Base-by-base conservation (phyloP, 2,797 vertebrate species). In the Aulostomus chinensis region DNA sequence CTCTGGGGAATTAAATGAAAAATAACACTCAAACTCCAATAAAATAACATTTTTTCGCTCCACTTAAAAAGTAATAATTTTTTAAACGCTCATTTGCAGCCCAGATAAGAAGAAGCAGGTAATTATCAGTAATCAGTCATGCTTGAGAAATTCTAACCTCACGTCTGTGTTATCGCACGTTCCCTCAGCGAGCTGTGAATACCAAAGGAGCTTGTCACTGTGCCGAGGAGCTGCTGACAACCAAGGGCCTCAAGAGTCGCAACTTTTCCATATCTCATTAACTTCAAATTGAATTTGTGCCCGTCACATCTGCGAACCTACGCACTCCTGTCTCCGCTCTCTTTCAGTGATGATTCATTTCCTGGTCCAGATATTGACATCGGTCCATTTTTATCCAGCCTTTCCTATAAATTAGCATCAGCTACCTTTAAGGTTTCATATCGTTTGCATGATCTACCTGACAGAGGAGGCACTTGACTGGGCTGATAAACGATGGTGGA, bases 401-500 rank as follows among this genome's bases (percentile, higher is more conserved):
- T 26, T 30, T 17, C 66, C 15, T 25, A 20, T 57, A 42, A 26
- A 74, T 56, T 36, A 63, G 56, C 58, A 62, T 35, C 40, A 28
- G 24, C 34, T 16, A 48, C 53, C 24, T 25, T 53, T 37, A 36
- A 37, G 31, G 30, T 53, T 63, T 71, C 15, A 29, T 22, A 47
- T 51, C 2, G 57, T 78, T 71, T 64, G 55, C 64, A 51, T 72
- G 65, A 76, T 62, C 43, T 31, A 20, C 49, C 11, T 46, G 53
- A 52, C 31, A 50, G 31, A 52, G 43, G 20, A 26, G 50, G 31
- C 22, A 7, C 9, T 17, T 40, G 68, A 32, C 34, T 9, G 20
- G 38, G 20, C 20, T 21, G 20, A n/a, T n/a, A n/a, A n/a, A n/a
- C n/a, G n/a, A n/a, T n/a, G n/a, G n/a, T n/a, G n/a, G n/a, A n/a